Evolutionary conservation across 1,140 invertebrate species (phyloP), one percentile per base, ranked within the genome.

Genomic region (Trachymyrmex septentrionalis): DNA sequence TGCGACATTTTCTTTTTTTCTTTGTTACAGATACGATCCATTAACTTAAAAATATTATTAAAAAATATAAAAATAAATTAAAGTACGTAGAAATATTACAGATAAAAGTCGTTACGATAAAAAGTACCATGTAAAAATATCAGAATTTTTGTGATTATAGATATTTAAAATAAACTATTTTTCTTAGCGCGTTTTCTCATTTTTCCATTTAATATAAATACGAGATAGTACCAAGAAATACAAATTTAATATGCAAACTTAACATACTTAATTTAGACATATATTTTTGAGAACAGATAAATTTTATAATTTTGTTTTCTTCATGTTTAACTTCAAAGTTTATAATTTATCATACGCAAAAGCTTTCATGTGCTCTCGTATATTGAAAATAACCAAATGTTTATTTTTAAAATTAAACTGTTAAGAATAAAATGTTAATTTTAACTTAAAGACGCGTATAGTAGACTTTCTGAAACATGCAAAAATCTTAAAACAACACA

Each of bases 1-100:
- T 73, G 14, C 53, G 16, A 59, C 19, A 5, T 61, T 38, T 34
- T 24, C 0, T 61, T 53, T 78, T 44, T 48, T 48, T 19, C 19
- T 14, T 59, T 73, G 21, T 50, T 48, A 71, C 10, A 72, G 3
- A 63, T 63, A 6, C 24, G 12, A 71, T 71, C 0, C 1, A n/a
- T 59, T 57, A 69, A 57, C 9, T 71, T 2, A 59, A 30, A 61
- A 84, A 34, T 38, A 63, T 63, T 59, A n/a, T 34, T 63, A 3
- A 44, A 44, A 44, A 10, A 12, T 44, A 44, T 44, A 12, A 44
- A 44, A 44, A 44, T 38, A 38, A 38, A 38, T 38, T 9, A 6
- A 38, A 38, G n/a, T 3, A 34, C 0, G 19, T n/a, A 27, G 2
- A 69, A 44, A 57, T 71, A 44, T 69, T 6, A 24, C 9, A 63